These are phyloP conservation scores for Heliconius sara DNA, from an alignment of 2,888 invertebrate species.

Conservation along the genomic window DNA sequence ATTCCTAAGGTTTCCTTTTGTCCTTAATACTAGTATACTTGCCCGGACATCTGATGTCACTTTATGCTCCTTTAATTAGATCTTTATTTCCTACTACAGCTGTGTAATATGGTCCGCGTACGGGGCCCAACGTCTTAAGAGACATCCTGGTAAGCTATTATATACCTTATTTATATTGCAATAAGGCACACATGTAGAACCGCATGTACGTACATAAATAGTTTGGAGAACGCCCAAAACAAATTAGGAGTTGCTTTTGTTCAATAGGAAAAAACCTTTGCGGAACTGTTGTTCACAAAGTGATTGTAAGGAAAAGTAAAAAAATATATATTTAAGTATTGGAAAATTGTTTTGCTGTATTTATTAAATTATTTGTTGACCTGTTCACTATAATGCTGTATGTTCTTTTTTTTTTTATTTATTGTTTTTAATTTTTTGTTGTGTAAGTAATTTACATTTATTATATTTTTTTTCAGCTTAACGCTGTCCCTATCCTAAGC, in stretches of 20 bases:
- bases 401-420: neutral
- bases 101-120: constrained; percentile 42
- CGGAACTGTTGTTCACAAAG: constrained; percentile 40
- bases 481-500: too few species aligned
- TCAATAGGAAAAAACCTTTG: constrained; percentile 42
- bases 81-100: constrained; percentile 45
- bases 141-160: constrained; percentile 5
- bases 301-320: constrained; percentile 38
- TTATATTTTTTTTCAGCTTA: too few species aligned
- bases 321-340: constrained; percentile 19
- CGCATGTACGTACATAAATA: constrained; percentile 42
- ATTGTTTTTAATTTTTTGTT: neutral
- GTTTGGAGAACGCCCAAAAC: constrained; percentile 47
- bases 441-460: neutral
- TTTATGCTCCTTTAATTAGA: constrained; percentile 47
- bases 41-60: constrained; percentile 44
- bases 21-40: constrained; percentile 40
- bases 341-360: constrained; percentile 6
- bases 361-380: constrained; percentile 4
- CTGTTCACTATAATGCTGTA: neutral
- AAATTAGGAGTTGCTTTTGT: constrained; percentile 48
- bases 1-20: constrained; percentile 24
- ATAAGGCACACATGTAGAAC: constrained; percentile 13
- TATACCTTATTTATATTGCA: constrained; percentile 8
- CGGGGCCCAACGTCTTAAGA: constrained; percentile 8